A percentile compares a stretch with the other conserved stretches of the same genome.
These are phyloP conservation scores for Aurelia coerulea DNA, from an alignment of 30 jellyfish, hydroid and myxozoan genomes.

Conservation along the genomic window DNA sequence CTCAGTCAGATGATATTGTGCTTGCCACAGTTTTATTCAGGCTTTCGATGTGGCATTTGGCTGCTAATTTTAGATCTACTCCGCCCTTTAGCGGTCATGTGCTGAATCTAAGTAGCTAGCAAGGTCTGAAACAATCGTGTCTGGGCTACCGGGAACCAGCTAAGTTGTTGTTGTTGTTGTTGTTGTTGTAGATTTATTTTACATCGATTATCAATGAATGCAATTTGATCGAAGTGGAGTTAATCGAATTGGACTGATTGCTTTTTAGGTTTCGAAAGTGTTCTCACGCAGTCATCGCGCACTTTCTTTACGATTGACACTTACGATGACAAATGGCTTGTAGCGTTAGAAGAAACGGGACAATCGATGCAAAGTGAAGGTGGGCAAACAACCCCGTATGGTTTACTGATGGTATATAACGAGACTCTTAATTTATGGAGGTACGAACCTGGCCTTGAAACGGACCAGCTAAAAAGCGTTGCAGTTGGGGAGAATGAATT, in stretches of 20 bases:
- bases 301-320: constrained; percentile 24
- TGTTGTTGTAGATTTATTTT: no score
- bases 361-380: neutral
- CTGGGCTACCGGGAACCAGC: no score
- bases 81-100: no score
- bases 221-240: neutral
- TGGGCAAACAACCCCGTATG: constrained; percentile 19
- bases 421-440: neutral
- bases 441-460: neutral
- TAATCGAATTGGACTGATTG: neutral
- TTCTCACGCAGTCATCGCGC: neutral
- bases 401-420: constrained; percentile 1
- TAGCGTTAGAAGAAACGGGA: constrained; percentile 9
- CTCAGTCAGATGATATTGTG: neutral
- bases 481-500: constrained; percentile 15
- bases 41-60: neutral
- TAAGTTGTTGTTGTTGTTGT: no score
- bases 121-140: no score
- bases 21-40: neutral
- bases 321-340: constrained; percentile 5
- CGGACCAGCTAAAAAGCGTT: neutral
- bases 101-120: no score
- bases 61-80: no score
- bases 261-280: constrained; percentile 12
- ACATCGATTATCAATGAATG: no score